Conservation (phyloP, 92 coral and sea anemone genomes). For the Umimayanthus kanabou region DNA sequence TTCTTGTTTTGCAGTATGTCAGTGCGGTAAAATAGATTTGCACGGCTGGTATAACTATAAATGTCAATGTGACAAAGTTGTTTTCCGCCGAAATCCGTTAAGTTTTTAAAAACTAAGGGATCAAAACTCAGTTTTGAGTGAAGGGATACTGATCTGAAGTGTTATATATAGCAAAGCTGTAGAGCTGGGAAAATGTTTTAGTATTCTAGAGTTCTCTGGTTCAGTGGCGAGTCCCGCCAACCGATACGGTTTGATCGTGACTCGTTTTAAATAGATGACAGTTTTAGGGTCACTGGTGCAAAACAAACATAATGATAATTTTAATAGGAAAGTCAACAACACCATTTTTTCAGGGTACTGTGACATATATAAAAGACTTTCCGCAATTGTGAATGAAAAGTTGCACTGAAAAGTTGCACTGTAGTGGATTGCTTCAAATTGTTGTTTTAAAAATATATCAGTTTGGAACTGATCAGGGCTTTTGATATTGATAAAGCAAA, state of each 20-base stretch:
- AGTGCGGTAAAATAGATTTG: neutral
- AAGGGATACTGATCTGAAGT: neutral
- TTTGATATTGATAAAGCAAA: too few species aligned
- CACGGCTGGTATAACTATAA: neutral
- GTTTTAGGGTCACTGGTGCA: conserved; percentile 1
- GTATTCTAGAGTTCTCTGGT: neutral
- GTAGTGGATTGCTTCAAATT: neutral
- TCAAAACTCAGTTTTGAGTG: too few species aligned
- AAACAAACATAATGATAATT: neutral
- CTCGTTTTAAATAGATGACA: neutral
- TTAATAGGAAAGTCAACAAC: neutral
- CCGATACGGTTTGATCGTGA: neutral
- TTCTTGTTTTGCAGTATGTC: neutral
- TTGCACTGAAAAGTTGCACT: neutral
- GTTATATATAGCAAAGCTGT: neutral
- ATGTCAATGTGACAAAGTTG: neutral
- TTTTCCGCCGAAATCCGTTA: neutral
- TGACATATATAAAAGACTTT: too few species aligned
- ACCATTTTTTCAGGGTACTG: neutral
- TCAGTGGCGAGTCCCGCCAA: neutral
- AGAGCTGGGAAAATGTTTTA: neutral
- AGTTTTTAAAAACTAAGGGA: too few species aligned
- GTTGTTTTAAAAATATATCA: too few species aligned
- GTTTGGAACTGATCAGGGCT: neutral
- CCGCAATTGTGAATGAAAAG: too few species aligned